Evolutionary conservation across 2,797 vertebrate species (phyloP).

Genomic region (Mormyrops boulengeri): DNA sequence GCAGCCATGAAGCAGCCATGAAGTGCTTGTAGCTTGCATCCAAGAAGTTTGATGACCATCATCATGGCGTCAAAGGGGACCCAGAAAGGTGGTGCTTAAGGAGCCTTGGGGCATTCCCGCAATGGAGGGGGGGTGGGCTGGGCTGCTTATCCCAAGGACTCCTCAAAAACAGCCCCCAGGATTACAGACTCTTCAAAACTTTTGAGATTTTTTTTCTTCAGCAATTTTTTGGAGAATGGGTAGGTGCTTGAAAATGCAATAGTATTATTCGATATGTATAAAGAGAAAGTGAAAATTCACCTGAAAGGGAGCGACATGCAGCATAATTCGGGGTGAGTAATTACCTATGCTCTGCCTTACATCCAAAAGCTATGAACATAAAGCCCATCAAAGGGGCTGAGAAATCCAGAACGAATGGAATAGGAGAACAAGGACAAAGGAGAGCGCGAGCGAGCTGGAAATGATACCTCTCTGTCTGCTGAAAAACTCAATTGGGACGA

Average conservation of each 20-base stretch:
- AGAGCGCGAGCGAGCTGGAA: conserved; percentile 16
- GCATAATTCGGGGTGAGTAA: conserved; percentile 16
- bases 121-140: not conserved
- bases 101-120: not conserved
- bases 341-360: conserved; percentile 25
- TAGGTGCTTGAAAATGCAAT: not conserved
- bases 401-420: conserved; percentile 29
- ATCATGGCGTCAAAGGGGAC: not conserved
- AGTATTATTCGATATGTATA: not conserved
- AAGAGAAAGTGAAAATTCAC: not conserved
- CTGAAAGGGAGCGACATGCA: not conserved
- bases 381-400: conserved; percentile 35
- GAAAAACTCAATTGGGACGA: conserved; percentile 37
- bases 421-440: conserved; percentile 14
- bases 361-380: conserved; percentile 19
- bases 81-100: not conserved
- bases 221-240: not conserved
- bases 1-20: not conserved
- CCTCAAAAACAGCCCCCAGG: not conserved
- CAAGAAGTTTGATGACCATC: not conserved
- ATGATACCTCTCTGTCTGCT: conserved; percentile 33
- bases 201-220: not conserved
- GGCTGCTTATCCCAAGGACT: not conserved
- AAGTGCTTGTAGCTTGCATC: not conserved
- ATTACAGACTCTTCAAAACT: not conserved